These are phyloP conservation scores for roundworm (Caenorhabditis elegans) DNA, from an alignment of 1,140 invertebrate species.

Conservation along the genomic window DNA sequence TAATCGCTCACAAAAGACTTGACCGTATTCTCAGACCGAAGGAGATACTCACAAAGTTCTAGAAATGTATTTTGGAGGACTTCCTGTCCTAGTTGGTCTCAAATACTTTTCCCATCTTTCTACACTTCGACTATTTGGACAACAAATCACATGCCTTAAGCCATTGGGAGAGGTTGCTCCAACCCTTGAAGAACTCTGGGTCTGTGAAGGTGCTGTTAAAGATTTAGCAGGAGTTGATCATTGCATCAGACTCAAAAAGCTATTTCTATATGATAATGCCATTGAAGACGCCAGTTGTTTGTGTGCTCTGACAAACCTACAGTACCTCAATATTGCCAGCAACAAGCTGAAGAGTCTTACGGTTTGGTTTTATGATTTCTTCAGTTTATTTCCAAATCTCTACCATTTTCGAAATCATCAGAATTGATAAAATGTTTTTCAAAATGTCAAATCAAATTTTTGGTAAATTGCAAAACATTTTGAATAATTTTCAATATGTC, in stretches of 20 bases:
- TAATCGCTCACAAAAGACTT: too few species aligned
- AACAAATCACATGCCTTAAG: constrained; percentile 54
- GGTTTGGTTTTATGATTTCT: background rate
- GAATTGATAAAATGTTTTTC: too few species aligned
- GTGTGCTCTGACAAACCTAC: constrained; percentile 39
- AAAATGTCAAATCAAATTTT: too few species aligned
- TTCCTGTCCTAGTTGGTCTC: constrained; percentile 56
- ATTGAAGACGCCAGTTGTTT: constrained; percentile 47
- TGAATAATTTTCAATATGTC: too few species aligned
- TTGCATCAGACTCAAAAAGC: constrained; percentile 50
- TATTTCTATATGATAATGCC: constrained; percentile 58
- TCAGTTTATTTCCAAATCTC: background rate
- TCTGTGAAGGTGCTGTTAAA: constrained; percentile 57
- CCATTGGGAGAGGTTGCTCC: constrained; percentile 52
- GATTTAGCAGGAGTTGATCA: constrained; percentile 56
- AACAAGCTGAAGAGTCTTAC: constrained; percentile 48
- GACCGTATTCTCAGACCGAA: too few species aligned
- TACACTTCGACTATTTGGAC: constrained; percentile 49
- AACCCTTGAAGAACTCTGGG: constrained; percentile 58
- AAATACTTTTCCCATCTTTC: constrained; percentile 53
- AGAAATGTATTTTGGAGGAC: constrained; percentile 62
- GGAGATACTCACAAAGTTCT: constrained; percentile 49
- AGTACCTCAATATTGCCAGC: constrained; percentile 49
- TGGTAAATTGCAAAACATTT: too few species aligned
- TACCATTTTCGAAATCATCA: background rate